These are phyloP conservation scores for Acromyrmex echinatior DNA, from an alignment of 1,140 invertebrate genomes.

Conservation along the genomic window DNA sequence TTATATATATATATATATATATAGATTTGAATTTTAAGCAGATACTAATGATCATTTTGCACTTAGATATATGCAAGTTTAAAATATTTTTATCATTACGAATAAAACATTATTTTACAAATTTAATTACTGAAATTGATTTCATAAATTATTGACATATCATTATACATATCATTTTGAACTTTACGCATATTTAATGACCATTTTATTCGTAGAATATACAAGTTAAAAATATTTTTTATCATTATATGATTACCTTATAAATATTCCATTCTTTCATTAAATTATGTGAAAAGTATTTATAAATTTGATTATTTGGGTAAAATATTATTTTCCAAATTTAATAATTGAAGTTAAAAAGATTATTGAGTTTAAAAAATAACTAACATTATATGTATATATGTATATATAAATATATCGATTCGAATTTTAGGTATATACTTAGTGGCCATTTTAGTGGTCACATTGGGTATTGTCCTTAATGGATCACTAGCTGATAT, in stretches of 20 bases:
- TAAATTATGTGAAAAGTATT: no score
- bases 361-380: conserved; percentile 9
- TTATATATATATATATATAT: no score
- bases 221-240: no score
- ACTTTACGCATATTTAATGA: conserved; percentile 25
- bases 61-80: not conserved
- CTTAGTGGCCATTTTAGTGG: not conserved
- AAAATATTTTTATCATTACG: conserved; percentile 8
- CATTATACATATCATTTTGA: not conserved
- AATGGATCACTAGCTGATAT: not conserved
- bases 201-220: not conserved
- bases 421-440: conserved; percentile 16
- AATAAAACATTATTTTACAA: not conserved
- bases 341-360: not conserved
- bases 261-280: no score
- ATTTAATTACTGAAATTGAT: not conserved
- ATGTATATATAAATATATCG: not conserved
- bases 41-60: no score
- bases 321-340: not conserved
- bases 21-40: no score
- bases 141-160: no score
- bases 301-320: no score
- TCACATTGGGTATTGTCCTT: not conserved
- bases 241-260: no score
- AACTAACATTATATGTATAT: not conserved